Evolutionary conservation across 2,113 vertebrate species (phyloP), one percentile per base, ranked within the genome.

Genomic region (Chaetodon trifascialis): DNA sequence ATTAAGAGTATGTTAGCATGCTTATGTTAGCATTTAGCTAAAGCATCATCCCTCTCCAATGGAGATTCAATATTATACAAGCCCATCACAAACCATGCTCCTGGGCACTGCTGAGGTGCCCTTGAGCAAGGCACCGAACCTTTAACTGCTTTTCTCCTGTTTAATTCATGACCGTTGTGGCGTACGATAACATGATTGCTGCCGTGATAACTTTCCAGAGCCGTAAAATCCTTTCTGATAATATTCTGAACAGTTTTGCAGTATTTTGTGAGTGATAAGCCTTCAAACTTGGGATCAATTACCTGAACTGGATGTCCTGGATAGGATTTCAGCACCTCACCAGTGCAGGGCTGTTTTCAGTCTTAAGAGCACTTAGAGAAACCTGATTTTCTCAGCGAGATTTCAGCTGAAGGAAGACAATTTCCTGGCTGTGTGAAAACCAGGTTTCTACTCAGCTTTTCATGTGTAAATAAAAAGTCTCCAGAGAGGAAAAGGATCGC

Each of bases 51-150:
- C 34, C 19, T 75, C 62, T 65, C 7, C 21, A 10, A 9, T 21
- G 25, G 21, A 70, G 7, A 0, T n/a, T n/a, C 46, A 36, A 54
- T 65, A 71, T 64, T 64, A 81, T 23, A 72, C 73, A 88, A 56
- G 64, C n/a, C 5, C 3, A 58, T 38, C 17, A 76, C 42, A 68
- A 15, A 68, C 3, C 3, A 47, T 30, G 30, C 30, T 30, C 30
- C 30, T 30, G 30, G 30, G 30, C 30, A 30, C 30, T 30, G 40
- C 46, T 47, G 15, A 16, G 3, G 17, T 7, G 2, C 49, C 49
- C 17, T 17, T 19, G 4, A 51, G 49, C 49, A 19, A 51, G 49
- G 49, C 49, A 51, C 17, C 49, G 19, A 51, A 19, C 5, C 49
- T 1, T 5, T 6, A 7, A 51, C 19, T 1, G 10, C 7, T 10